These are phyloP conservation scores for Paedocypris sp. DNA, from an alignment of 2,113 vertebrate species.

Conservation along the genomic window DNA sequence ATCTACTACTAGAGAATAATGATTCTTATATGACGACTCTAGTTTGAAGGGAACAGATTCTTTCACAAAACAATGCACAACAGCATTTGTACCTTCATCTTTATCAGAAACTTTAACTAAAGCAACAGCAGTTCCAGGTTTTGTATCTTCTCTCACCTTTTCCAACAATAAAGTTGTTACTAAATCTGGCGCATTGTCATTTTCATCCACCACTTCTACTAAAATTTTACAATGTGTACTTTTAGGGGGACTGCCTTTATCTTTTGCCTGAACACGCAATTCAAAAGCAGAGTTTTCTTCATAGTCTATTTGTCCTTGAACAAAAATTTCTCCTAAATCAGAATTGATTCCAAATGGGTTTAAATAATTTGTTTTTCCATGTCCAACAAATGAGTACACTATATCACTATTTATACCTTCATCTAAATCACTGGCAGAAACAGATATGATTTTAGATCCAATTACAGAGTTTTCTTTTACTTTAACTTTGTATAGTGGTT, in stretches of 20 bases:
- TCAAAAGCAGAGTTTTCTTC: slow-evolving; percentile 61
- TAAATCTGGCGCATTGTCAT: slow-evolving; percentile 30
- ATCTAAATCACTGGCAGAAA: slow-evolving; percentile 45
- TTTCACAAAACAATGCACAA: slow-evolving; percentile 9
- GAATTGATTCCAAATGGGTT: slow-evolving; percentile 43
- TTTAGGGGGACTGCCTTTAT: slow-evolving; percentile 19
- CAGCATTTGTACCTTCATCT: slow-evolving; percentile 27
- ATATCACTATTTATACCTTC: slow-evolving; percentile 55
- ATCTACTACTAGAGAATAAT: slow-evolving; percentile 32
- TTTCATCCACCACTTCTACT: neutral
- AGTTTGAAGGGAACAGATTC: slow-evolving; percentile 12
- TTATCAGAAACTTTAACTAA: slow-evolving; percentile 30
- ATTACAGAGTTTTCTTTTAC: slow-evolving; percentile 28
- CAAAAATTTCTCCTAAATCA: slow-evolving; percentile 41
- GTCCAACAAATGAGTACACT: slow-evolving; percentile 60
- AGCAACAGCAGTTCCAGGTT: slow-evolving; percentile 18
- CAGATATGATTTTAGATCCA: slow-evolving; percentile 9
- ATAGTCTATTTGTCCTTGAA: slow-evolving; percentile 59
- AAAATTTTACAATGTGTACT: neutral
- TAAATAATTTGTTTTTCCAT: slow-evolving; percentile 43
- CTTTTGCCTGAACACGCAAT: slow-evolving; percentile 60
- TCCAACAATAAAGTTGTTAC: neutral
- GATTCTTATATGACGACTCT: slow-evolving; percentile 22
- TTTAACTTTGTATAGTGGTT: slow-evolving; percentile 34
- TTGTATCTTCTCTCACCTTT: slow-evolving; percentile 25